A percentile compares a stretch with the other conserved stretches of the same genome.
Conservation (phyloP, 2,113 vertebrate genomes). For the Toxotes jaculatrix region DNA sequence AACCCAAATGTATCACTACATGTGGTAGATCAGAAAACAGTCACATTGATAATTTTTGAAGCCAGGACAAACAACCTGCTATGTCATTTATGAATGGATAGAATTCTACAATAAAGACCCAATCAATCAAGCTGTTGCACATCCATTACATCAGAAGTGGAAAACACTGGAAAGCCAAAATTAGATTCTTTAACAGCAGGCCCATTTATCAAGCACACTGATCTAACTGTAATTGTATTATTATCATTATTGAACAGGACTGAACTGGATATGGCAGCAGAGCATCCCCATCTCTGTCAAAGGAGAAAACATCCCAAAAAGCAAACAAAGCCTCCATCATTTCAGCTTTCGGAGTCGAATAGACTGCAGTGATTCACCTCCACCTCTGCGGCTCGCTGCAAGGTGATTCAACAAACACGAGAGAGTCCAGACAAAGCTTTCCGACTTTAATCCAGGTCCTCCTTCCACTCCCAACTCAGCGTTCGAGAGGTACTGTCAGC, state of each 20-base stretch:
- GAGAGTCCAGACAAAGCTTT: conserved; percentile 27
- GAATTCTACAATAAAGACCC: not conserved
- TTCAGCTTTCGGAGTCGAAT: conserved; percentile 53
- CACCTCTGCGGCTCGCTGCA: conserved; percentile 25
- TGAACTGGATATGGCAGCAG: conserved; percentile 15
- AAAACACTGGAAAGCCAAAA: not conserved
- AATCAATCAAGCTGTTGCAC: not conserved
- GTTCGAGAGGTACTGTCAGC: conserved; percentile 60
- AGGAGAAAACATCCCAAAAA: conserved; percentile 30
- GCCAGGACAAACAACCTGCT: not conserved
- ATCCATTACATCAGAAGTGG: not conserved
- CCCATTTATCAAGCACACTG: not conserved
- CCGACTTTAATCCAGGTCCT: conserved; percentile 42
- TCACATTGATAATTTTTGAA: not conserved
- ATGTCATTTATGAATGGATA: not conserved
- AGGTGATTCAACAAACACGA: conserved; percentile 51
- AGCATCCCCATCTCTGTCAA: conserved; percentile 25
- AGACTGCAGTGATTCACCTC: conserved; percentile 39
- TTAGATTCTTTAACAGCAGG: conserved; percentile 1
- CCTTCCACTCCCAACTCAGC: conserved; percentile 23
- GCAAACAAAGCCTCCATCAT: conserved; percentile 40
- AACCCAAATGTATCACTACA: not conserved
- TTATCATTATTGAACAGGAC: conserved; percentile 8
- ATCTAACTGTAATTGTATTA: not conserved
- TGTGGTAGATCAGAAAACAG: not conserved